phyloP scores from a whole-genome alignment of 2,113 vertebrate genomes.

The Pipa parva region DNA sequence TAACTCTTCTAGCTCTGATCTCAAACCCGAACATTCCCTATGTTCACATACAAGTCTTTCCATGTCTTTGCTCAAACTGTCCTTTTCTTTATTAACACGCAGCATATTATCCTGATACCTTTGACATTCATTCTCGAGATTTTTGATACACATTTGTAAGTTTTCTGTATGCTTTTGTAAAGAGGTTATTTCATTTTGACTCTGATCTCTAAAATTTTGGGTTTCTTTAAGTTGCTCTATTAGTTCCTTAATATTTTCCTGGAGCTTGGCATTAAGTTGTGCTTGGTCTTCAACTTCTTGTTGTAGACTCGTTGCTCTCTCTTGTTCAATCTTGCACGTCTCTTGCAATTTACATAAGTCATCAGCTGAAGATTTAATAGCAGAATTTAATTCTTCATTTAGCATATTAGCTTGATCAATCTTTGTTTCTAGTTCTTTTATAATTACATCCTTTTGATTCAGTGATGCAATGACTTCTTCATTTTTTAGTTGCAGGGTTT shows the following conservation, averaged over 20 bases:
- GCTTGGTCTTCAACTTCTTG: slow-evolving; percentile 54
- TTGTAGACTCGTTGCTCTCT: slow-evolving; percentile 52
- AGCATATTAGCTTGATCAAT: slow-evolving; percentile 56
- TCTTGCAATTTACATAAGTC: slow-evolving; percentile 59
- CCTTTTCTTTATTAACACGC: slow-evolving; percentile 57
- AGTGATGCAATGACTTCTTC: slow-evolving; percentile 57
- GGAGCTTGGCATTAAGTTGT: slow-evolving; percentile 58
- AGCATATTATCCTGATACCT: slow-evolving; percentile 59
- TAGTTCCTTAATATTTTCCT: slow-evolving; percentile 62
- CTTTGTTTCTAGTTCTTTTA: slow-evolving; percentile 65
- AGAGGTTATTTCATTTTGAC: slow-evolving; percentile 48
- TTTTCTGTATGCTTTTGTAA: slow-evolving; percentile 60
- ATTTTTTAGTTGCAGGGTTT: slow-evolving; percentile 64
- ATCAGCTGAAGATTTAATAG: slow-evolving; percentile 56
- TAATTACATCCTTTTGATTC: slow-evolving; percentile 61
- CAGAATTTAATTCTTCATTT: slow-evolving; percentile 52
- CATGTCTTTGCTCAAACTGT: slow-evolving; percentile 50
- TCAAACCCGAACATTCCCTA: slow-evolving; percentile 43
- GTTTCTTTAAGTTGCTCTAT: slow-evolving; percentile 53
- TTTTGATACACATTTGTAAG: background rate
- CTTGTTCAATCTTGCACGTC: slow-evolving; percentile 52
- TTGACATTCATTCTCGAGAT: slow-evolving; percentile 46
- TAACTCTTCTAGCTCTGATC: slow-evolving; percentile 52
- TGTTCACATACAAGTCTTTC: slow-evolving; percentile 51
- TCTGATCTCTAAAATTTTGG: slow-evolving; percentile 52